Evolutionary conservation across 2,888 invertebrate species (phyloP), one percentile per base, ranked within the genome.

Genomic region (Cybosia mesomella): DNA sequence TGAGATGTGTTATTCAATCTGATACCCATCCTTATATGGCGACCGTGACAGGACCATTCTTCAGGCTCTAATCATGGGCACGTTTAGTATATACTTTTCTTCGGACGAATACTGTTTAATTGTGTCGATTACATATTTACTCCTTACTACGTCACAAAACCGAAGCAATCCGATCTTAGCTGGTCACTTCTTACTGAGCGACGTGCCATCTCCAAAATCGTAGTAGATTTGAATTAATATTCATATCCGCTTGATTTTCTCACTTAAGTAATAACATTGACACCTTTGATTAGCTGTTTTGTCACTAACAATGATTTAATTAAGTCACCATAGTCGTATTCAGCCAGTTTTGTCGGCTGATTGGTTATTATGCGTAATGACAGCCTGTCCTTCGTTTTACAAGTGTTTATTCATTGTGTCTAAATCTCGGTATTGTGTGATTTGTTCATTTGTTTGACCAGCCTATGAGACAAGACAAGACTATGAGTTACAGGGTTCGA

Each of bases 301-400:
- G 81, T 81, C 80, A 76, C 75, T 74, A 76, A 85, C 85, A 84
- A 84, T 85, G 79, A 85, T 80, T 84, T 81, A 82, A 84, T 86
- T 84, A 84, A 83, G 76, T 84, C 82, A 83, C 82, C 77, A 81
- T 22, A 71, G 62, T 64, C 62, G 9, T 73, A 59, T 67, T 62
- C 61, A 64, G 66, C 71, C 54, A 71, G 76, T 78, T 77, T 76
- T 77, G 73, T 78, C 75, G 2, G 64, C 54, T 77, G 77, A 81
- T 78, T 80, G 64, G 60, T 72, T 82, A 78, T 77, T 80, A 74
- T 78, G 49, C 64, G 62, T 71, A 75, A 75, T 80, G 60, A 57
- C 39, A 21, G 64, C 55, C 71, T 68, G 69, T 72, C 73, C 73
- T 73, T 75, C 69, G 32, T 61, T 63, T 53, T 62, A 63, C 65